Evolutionary conservation across 2,113 vertebrate species (phyloP), one percentile per base, ranked within the genome.

Genomic region (Pagrus major): DNA sequence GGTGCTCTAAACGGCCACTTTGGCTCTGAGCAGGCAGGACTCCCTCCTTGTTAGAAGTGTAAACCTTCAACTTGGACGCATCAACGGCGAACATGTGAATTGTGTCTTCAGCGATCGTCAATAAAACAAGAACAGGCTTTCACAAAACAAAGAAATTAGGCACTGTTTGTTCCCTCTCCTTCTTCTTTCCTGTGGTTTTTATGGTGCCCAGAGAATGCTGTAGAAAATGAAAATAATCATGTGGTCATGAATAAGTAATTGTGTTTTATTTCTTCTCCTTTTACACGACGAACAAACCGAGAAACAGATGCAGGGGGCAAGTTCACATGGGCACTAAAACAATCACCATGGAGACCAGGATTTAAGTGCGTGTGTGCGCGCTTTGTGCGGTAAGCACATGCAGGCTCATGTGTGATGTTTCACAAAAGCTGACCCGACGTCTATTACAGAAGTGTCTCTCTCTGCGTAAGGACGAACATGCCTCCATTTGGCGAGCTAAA

Each of bases 321-420:
- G 94, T 93, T 93, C 90, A 88, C 88, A 85, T 77, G 79, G 88
- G 91, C 91, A 89, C 81, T 92, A 92, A 92, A 93, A 93, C 87
- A 91, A 92, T 95, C 93, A 93, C 94, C 93, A 95, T 95, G 94
- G 93, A 91, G 94, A 94, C 93, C 87, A 35, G 79, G 75, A 77
- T 89, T 87, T 78, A 81, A 88, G 82, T 41, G 69, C 75, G 51
- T 61, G 37, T 68, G 25, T 59, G 70, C n/a, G 51, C 25, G 51
- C 33, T 80, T 35, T 59, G 77, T 84, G 72, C 68, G 47, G 61
- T 54, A 16, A 64, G 55, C 70, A 69, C 76, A 77, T 44, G 37
- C 66, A 54, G 68, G 82, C 78, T 85, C 59, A 33, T 77, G 78
- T 79, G 80, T 72, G 89, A 88, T 81, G 83, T 88, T 86, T 91